phyloP scores from a whole-genome alignment of 2,113 vertebrate species.

The Laticauda colubrina region DNA sequence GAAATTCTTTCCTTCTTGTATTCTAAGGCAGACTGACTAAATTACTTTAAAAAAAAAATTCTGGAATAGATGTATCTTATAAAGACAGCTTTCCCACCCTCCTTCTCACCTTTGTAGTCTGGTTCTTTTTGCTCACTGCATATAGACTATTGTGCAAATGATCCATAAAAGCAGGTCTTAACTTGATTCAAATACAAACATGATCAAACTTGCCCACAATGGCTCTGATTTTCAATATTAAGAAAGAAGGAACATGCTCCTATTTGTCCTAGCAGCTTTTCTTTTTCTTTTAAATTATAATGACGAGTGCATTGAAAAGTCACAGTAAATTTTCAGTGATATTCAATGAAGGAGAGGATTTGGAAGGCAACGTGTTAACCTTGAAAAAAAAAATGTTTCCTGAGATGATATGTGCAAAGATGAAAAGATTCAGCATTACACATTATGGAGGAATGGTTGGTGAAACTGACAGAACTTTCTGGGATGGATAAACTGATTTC shows the following conservation, averaged over 20 bases:
- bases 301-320: slow-evolving; percentile 47
- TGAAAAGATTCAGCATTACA: neutral
- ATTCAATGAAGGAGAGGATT: slow-evolving; percentile 53
- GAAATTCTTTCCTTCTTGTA: slow-evolving; percentile 43
- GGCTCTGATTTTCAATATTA: slow-evolving; percentile 16
- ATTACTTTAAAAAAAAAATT: slow-evolving; percentile 8
- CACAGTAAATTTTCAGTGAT: slow-evolving; percentile 41
- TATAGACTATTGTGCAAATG: slow-evolving; percentile 12
- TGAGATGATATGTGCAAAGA: neutral
- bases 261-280: slow-evolving; percentile 25
- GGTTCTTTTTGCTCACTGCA: slow-evolving; percentile 6
- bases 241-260: slow-evolving; percentile 20
- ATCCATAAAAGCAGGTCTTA: slow-evolving; percentile 24
- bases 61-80: slow-evolving; percentile 12
- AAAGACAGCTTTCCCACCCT: neutral
- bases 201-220: slow-evolving; percentile 27
- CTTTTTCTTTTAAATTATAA: neutral
- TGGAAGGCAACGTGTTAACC: slow-evolving; percentile 49
- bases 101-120: slow-evolving; percentile 24
- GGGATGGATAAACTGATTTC: neutral
- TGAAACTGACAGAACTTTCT: neutral
- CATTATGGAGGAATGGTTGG: neutral
- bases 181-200: slow-evolving; percentile 44
- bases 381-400: slow-evolving; percentile 58
- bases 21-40: slow-evolving; percentile 34